phyloP scores from a whole-genome alignment of 2,888 invertebrate genomes.

The Sphinx pinastri region DNA sequence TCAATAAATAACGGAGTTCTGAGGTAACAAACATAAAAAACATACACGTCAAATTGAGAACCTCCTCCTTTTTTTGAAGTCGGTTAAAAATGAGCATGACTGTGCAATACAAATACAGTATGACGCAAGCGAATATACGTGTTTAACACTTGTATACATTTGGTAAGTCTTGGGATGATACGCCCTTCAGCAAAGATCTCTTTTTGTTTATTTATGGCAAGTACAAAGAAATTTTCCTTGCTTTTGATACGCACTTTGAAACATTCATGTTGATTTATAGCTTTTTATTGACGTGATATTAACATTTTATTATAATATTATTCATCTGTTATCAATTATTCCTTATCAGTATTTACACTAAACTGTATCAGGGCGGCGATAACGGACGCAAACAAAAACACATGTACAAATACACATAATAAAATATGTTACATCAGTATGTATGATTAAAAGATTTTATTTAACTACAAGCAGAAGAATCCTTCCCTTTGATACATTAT shows the following conservation, averaged over 20 bases:
- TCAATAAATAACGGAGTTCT: no score
- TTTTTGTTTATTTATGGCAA: neutral
- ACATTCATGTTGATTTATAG: conserved; percentile 6
- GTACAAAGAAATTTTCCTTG: neutral
- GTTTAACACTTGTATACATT: no score
- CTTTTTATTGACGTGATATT: conserved; percentile 21
- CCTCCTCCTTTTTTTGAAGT: no score
- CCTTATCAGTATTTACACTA: conserved; percentile 52
- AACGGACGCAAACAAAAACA: conserved; percentile 59
- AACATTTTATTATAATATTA: conserved; percentile 33
- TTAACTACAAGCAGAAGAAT: neutral
- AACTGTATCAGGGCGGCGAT: conserved; percentile 51
- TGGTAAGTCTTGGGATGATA: no score
- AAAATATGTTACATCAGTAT: conserved; percentile 32
- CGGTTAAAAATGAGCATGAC: no score
- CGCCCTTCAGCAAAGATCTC: no score
- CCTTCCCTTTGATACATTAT: no score
- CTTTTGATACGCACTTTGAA: conserved; percentile 6
- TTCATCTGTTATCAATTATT: conserved; percentile 28
- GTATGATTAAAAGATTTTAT: neutral
- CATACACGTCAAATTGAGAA: no score
- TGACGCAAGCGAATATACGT: no score
- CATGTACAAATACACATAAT: conserved; percentile 31
- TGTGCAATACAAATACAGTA: no score
- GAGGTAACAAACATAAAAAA: no score